Conservation (phyloP, 2,888 invertebrate species). For the Eristalis tenax region DNA sequence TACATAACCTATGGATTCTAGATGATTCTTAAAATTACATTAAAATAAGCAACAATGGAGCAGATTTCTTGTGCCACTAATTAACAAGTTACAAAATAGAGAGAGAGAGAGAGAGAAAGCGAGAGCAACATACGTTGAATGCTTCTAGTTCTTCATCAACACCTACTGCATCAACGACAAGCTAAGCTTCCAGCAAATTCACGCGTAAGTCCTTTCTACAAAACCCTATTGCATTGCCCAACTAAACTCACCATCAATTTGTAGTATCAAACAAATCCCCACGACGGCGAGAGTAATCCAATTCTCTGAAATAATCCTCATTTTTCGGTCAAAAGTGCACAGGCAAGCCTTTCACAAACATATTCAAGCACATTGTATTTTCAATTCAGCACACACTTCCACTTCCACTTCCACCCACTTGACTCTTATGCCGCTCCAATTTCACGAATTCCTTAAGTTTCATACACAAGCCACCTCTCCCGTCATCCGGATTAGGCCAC, state of each 20-base stretch:
- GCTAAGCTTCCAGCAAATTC: neutral
- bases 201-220: neutral
- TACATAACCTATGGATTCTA: too few species aligned
- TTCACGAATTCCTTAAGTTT: conserved; percentile 42
- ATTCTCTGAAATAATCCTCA: conserved; percentile 74
- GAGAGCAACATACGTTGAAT: too few species aligned
- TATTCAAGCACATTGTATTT: conserved; percentile 51
- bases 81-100: too few species aligned
- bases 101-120: too few species aligned
- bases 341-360: conserved; percentile 43
- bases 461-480: conserved; percentile 5
- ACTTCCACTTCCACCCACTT: neutral
- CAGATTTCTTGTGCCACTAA: too few species aligned
- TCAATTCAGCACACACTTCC: conserved; percentile 2
- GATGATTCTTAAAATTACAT: too few species aligned
- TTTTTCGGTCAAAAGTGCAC: conserved; percentile 69
- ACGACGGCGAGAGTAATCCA: conserved; percentile 74
- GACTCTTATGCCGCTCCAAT: conserved; percentile 13
- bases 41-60: too few species aligned
- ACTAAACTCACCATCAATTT: conserved; percentile 53
- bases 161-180: neutral
- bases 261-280: conserved; percentile 69
- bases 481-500: conserved; percentile 23
- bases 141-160: too few species aligned
- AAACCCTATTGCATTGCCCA: too few species aligned